Evolutionary conservation across 2,888 invertebrate species (phyloP).

Genomic region (Coelopa pilipes): DNA sequence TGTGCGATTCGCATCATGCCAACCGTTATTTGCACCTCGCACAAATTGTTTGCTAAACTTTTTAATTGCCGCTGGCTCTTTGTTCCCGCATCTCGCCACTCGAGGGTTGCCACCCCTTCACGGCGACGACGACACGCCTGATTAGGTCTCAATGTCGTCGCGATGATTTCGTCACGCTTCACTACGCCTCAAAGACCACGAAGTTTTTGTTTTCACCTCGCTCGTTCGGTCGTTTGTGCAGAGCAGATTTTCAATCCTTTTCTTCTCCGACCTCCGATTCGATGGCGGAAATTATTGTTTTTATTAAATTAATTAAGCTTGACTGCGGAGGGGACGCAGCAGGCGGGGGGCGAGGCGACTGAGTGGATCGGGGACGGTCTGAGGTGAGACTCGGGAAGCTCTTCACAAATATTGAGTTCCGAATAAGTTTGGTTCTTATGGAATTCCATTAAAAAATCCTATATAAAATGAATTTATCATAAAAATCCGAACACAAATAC

Average conservation of each 20-base stretch:
- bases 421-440: too few species aligned
- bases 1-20: slow-evolving; percentile 2
- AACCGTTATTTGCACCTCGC: slow-evolving; percentile 29
- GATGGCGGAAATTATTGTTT: neutral
- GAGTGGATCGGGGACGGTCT: too few species aligned
- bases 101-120: neutral
- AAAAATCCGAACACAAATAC: too few species aligned
- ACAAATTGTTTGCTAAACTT: slow-evolving; percentile 42
- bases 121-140: slow-evolving; percentile 1
- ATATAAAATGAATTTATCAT: too few species aligned
- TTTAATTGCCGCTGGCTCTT: slow-evolving; percentile 36
- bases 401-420: too few species aligned
- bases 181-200: slow-evolving; percentile 14
- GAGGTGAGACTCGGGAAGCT: too few species aligned
- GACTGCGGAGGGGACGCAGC: neutral
- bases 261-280: too few species aligned
- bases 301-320: slow-evolving; percentile 9
- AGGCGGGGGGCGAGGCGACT: neutral
- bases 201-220: too few species aligned
- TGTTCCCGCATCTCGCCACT: too few species aligned
- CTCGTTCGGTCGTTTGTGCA: neutral
- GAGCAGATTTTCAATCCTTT: neutral
- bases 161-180: neutral
- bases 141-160: slow-evolving; percentile 2
- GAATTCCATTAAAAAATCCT: too few species aligned